Percentiles rank a stretch among this genome's conserved stretches.
phyloP scores from a whole-genome alignment of 35 echinoderm and acorn worm genomes.

The Stichopus chloronotus region DNA sequence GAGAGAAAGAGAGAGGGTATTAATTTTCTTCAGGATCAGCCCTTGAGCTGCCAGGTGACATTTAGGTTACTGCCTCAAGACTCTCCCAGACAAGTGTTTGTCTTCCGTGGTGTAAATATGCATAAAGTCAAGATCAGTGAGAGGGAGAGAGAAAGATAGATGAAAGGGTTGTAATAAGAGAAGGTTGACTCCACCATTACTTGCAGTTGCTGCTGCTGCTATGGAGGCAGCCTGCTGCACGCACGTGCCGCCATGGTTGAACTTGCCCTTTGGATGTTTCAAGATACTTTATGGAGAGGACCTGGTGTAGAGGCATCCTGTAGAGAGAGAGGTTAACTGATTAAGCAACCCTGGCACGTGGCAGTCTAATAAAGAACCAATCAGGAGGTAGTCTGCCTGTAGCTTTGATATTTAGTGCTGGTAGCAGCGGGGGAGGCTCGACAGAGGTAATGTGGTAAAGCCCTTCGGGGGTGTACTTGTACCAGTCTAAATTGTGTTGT shows the following conservation, averaged over 20 bases:
- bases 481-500: constrained; percentile 22
- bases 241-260: background rate
- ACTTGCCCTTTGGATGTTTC: constrained; percentile 27
- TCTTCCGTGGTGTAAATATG: constrained; percentile 38
- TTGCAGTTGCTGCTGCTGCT: background rate
- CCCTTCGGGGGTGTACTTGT: constrained; percentile 32
- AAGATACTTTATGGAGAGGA: constrained; percentile 2
- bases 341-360: constrained; percentile 48
- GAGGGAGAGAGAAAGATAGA: background rate
- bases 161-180: background rate
- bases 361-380: constrained; percentile 35
- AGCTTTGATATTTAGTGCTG: constrained; percentile 46
- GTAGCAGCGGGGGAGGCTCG: constrained; percentile 3
- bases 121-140: background rate
- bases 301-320: constrained; percentile 10
- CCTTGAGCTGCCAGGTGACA: constrained; percentile 36
- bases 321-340: constrained; percentile 41
- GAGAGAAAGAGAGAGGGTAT: background rate
- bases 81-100: constrained; percentile 43
- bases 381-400: background rate
- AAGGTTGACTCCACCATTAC: background rate
- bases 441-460: constrained; percentile 12
- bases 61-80: constrained; percentile 22
- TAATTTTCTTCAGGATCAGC: background rate
- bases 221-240: background rate